These are phyloP conservation scores for Eurypyga helias DNA, from an alignment of 2,113 vertebrate species.

Conservation along the genomic window DNA sequence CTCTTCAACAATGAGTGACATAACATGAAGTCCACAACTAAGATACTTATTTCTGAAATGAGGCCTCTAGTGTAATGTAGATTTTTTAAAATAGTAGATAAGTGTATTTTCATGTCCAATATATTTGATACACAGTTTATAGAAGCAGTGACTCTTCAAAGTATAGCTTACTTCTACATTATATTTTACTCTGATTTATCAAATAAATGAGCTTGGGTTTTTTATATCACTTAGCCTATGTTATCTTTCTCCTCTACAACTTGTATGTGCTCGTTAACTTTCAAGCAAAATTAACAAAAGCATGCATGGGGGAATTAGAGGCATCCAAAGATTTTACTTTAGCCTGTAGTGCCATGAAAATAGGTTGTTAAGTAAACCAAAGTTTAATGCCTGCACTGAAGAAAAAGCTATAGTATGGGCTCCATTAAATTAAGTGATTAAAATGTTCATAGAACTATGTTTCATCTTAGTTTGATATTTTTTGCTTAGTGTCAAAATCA, in stretches of 20 bases:
- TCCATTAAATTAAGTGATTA: neutral
- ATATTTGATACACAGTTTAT: too few relatives aligned
- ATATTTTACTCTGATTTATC: neutral
- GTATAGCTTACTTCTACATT: neutral
- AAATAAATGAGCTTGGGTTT: neutral
- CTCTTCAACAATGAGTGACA: too few relatives aligned
- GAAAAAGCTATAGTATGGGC: accelerated
- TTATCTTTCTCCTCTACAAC: neutral
- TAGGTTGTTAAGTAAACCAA: neutral
- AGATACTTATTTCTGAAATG: too few relatives aligned
- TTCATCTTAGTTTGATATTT: neutral
- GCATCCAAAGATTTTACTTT: neutral
- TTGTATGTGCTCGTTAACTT: neutral
- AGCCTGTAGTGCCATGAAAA: neutral
- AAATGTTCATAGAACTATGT: neutral
- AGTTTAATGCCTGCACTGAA: neutral
- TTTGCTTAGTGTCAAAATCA: neutral
- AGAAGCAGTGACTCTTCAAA: neutral
- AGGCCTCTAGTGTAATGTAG: too few relatives aligned
- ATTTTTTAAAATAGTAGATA: too few relatives aligned
- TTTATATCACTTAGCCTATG: neutral
- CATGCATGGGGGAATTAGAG: too few relatives aligned
- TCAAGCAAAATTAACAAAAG: neutral
- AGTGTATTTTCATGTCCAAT: too few relatives aligned
- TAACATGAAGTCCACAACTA: too few relatives aligned